These are phyloP conservation scores for Lampris incognitus DNA, from an alignment of 2,113 vertebrate species.

Conservation along the genomic window DNA sequence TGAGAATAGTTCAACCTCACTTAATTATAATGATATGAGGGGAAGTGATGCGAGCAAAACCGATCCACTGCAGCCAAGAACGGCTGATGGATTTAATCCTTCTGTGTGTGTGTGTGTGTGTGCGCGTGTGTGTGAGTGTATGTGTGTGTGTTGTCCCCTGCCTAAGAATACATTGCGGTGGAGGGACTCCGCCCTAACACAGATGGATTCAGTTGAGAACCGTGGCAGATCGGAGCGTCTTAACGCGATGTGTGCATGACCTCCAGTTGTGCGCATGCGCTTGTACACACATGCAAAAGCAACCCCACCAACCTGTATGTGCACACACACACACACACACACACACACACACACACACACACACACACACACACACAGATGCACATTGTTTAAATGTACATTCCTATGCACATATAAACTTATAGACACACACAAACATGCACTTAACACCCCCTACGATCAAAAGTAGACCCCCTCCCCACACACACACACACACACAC, in stretches of 20 bases:
- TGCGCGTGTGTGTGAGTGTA: neutral
- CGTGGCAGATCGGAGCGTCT: neutral
- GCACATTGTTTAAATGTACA: neutral
- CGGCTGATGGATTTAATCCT: neutral
- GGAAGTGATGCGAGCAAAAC: neutral
- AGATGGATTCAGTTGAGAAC: neutral
- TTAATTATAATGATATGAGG: slow-evolving; percentile 13
- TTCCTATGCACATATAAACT: neutral
- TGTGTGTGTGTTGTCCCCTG: neutral
- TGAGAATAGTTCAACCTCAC: slow-evolving; percentile 8
- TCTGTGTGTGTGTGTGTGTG: neutral
- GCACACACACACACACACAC: neutral
- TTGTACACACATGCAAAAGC: neutral
- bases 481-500: neutral
- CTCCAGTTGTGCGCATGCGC: neutral
- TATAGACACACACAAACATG: neutral
- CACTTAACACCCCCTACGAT: too few species aligned
- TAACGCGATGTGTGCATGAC: neutral
- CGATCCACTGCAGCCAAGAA: neutral
- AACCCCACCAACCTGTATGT: neutral
- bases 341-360: slow-evolving; percentile 8
- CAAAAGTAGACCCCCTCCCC: too few species aligned
- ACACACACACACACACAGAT: slow-evolving; percentile 6
- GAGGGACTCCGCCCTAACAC: slow-evolving; percentile 1
- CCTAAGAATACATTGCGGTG: neutral